Evolutionary conservation across 2,113 vertebrate species (phyloP).

Genomic region (Bungarus multicinctus): DNA sequence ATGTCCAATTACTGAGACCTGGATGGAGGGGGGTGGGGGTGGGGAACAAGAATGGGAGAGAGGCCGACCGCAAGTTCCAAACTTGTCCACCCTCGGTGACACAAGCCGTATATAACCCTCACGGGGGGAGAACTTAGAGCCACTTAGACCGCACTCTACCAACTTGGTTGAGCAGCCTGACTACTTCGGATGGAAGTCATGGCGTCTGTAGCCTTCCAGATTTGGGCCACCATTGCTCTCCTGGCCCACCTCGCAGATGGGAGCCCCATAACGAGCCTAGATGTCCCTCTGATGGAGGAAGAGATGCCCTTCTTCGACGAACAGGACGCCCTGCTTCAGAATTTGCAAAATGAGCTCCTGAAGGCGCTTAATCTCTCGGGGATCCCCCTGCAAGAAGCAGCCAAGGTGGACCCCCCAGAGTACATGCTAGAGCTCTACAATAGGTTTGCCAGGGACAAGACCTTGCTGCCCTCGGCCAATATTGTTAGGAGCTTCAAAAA

Average conservation of each 20-base stretch:
- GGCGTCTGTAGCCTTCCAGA: constrained; percentile 54
- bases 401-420: constrained; percentile 88
- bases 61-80: constrained; percentile 70
- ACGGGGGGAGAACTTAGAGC: constrained; percentile 65
- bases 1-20: constrained; percentile 81
- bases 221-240: constrained; percentile 64
- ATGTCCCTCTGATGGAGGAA: constrained; percentile 79
- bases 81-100: constrained; percentile 78
- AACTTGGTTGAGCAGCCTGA: constrained; percentile 52
- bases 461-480: constrained; percentile 88
- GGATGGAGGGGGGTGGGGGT: constrained; percentile 60
- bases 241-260: constrained; percentile 61
- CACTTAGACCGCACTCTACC: constrained; percentile 60
- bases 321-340: constrained; percentile 84
- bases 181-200: constrained; percentile 60
- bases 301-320: constrained; percentile 83
- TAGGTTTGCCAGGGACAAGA: constrained; percentile 89
- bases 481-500: constrained; percentile 98
- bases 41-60: constrained; percentile 67
- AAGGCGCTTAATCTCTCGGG: constrained; percentile 88
- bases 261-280: constrained; percentile 84
- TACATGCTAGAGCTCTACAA: constrained; percentile 99
- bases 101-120: constrained; percentile 63
- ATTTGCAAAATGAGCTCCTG: constrained; percentile 88
- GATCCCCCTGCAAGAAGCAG: constrained; percentile 69